Conservation (phyloP, 2,888 invertebrate species). For the Lutraria lutraria region DNA sequence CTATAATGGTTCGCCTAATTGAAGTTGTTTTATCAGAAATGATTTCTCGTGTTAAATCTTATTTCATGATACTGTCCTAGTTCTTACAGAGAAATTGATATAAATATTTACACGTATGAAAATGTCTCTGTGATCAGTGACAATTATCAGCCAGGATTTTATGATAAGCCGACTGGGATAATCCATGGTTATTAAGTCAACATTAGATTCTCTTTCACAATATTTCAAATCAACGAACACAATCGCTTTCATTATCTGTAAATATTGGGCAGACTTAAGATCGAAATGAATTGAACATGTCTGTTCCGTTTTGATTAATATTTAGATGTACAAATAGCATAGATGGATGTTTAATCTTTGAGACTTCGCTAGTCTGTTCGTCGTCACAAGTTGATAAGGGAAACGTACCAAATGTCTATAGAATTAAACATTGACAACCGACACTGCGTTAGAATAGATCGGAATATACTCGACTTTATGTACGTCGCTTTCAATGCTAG, state of each 20-base stretch:
- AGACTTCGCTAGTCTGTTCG: conserved; percentile 8
- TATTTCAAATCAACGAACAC: background rate
- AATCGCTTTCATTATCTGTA: conserved; percentile 30
- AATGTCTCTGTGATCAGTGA: too few relatives aligned
- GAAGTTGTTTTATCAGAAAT: background rate
- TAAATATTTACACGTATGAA: too few relatives aligned
- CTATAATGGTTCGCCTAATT: background rate
- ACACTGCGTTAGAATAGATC: background rate
- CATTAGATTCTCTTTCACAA: background rate
- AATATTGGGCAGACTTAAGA: conserved; percentile 15
- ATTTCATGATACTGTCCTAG: too few relatives aligned
- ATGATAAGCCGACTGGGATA: background rate
- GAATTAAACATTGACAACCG: background rate
- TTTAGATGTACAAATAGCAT: conserved; percentile 20
- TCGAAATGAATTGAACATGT: conserved; percentile 30
- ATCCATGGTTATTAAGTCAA: background rate
- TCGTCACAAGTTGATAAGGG: conserved; percentile 1
- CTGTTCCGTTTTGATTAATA: conserved; percentile 29
- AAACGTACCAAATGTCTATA: background rate
- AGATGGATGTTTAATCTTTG: conserved; percentile 40
- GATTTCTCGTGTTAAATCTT: too few relatives aligned
- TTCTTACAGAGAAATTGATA: too few relatives aligned
- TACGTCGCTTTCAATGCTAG: background rate
- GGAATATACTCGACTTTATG: background rate
- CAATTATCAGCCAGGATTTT: too few relatives aligned